Conservation (phyloP, 2,113 vertebrate species). For the Heliornis fulica region DNA sequence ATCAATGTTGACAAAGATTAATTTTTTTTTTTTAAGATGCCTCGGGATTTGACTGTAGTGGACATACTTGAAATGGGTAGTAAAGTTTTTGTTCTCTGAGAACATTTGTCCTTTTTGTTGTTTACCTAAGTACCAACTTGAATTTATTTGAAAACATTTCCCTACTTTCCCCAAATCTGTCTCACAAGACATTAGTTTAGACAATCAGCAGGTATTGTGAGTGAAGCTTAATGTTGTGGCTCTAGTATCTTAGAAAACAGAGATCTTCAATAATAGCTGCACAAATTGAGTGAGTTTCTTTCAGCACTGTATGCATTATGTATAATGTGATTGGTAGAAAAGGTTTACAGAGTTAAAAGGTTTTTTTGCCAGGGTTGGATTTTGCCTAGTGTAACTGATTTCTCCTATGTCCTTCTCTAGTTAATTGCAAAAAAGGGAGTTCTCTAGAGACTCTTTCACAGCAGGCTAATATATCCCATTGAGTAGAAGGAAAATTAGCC, state of each 20-base stretch:
- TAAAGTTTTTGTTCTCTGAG: neutral
- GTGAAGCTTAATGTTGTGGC: neutral
- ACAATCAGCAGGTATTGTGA: neutral
- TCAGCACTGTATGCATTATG: neutral
- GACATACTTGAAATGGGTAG: neutral
- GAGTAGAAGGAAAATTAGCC: neutral
- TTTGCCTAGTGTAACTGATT: neutral
- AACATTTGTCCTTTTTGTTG: neutral
- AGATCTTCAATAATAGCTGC: neutral
- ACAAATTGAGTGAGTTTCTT: neutral
- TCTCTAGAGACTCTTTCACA: neutral
- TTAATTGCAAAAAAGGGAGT: neutral
- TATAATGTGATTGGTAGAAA: neutral
- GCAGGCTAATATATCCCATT: neutral
- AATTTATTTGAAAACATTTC: conserved; percentile 15
- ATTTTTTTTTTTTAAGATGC: neutral
- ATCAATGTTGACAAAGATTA: neutral
- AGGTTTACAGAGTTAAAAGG: conserved; percentile 1
- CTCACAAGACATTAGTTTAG: neutral
- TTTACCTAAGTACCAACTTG: neutral
- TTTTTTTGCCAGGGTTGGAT: neutral
- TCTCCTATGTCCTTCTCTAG: neutral
- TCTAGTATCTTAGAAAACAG: neutral
- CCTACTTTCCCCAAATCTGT: neutral
- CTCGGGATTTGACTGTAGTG: neutral